Percentiles rank a stretch among this genome's conserved stretches.
Evolutionary conservation across 2,888 invertebrate species (phyloP).

Genomic region (Dyspetes luteomarginatus): DNA sequence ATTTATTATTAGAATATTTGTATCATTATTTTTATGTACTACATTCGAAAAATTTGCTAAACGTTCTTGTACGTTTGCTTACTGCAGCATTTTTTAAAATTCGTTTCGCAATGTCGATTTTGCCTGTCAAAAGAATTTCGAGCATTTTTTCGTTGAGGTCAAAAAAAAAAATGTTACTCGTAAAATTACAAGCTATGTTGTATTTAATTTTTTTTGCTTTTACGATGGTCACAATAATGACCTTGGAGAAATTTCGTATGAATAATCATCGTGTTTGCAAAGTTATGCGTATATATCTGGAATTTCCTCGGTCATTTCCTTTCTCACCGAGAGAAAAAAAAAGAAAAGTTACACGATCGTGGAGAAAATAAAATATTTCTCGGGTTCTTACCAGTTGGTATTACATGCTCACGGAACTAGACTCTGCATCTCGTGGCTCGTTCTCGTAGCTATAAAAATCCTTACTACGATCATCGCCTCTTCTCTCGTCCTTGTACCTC

Average conservation of each 20-base stretch:
- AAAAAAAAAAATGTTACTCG: background rate
- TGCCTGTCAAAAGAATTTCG: too few species aligned
- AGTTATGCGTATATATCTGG: conserved; percentile 16
- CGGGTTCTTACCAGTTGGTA: conserved; percentile 28
- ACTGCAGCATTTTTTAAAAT: too few species aligned
- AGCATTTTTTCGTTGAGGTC: too few species aligned
- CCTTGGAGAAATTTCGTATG: conserved; percentile 34
- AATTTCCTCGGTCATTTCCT: conserved; percentile 66
- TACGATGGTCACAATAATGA: conserved; percentile 45
- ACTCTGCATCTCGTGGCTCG: conserved; percentile 23
- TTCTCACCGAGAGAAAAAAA: conserved; percentile 60
- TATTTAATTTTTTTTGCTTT: conserved; percentile 22
- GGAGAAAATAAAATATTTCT: conserved; percentile 46
- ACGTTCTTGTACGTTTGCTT: too few species aligned
- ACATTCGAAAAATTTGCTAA: too few species aligned
- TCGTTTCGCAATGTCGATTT: too few species aligned
- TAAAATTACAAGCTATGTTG: conserved; percentile 21
- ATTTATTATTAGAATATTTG: too few species aligned
- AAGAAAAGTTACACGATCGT: conserved; percentile 45
- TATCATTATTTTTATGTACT: too few species aligned
- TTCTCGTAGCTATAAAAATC: conserved; percentile 17
- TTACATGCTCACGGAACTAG: conserved; percentile 51
- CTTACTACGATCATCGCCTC: conserved; percentile 26
- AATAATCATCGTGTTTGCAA: conserved; percentile 63
- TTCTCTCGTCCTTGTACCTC: background rate